A percentile compares a stretch with the other conserved stretches of the same genome.
These are phyloP conservation scores for Ailuropoda melanoleuca DNA, from an alignment of 2,113 vertebrate genomes.

Conservation along the genomic window DNA sequence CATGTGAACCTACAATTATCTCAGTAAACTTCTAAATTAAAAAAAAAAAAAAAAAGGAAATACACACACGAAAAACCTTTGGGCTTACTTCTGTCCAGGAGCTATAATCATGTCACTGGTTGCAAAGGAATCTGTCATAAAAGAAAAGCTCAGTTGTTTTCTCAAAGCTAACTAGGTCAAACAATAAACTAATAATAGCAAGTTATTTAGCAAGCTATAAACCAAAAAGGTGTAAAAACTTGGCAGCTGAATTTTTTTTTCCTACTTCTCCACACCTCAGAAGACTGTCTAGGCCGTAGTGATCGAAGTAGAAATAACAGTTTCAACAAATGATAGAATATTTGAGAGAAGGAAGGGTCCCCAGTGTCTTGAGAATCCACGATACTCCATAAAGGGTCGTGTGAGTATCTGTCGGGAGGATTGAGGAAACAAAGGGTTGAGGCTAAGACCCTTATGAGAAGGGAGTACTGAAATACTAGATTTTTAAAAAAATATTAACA, in stretches of 20 bases:
- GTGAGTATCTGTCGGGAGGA: not conserved
- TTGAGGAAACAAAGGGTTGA: not conserved
- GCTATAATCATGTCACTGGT: slow-evolving; percentile 39
- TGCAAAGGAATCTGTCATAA: not conserved
- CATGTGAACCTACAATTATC: not conserved
- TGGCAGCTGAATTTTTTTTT: slow-evolving; percentile 1
- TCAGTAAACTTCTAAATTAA: slow-evolving; percentile 38
- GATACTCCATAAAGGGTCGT: not conserved
- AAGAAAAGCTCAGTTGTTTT: not conserved
- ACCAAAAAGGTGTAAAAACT: not conserved
- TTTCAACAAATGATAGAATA: not conserved
- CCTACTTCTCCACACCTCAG: not conserved
- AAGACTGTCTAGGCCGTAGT: not conserved
- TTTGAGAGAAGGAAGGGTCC: not conserved
- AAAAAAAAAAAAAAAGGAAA: not conserved
- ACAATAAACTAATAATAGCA: not conserved
- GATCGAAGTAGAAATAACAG: not conserved
- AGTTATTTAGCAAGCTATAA: not conserved
- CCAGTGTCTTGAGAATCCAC: not conserved
- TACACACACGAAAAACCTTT: not conserved
- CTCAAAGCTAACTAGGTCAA: not conserved
- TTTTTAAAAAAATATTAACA: not conserved
- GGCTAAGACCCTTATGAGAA: not conserved
- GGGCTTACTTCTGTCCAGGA: slow-evolving; percentile 49
- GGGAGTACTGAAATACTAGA: not conserved